Percentiles rank a stretch among this genome's conserved stretches.
Conservation (phyloP, 2,888 invertebrate species). For the Nemotelus nigrinus region DNA sequence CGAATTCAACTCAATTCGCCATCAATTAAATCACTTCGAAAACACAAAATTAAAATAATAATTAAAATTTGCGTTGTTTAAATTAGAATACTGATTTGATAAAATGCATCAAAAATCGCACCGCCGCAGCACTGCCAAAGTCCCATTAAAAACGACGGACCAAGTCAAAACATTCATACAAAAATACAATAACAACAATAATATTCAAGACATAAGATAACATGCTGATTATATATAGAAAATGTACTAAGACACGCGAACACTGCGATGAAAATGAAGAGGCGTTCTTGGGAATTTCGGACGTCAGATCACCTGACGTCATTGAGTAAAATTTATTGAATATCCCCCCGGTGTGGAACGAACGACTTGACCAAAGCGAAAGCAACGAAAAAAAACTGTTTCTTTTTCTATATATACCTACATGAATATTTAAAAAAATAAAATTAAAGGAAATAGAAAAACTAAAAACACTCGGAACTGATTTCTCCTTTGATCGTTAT, state of each 20-base stretch:
- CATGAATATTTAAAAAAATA: too few species aligned
- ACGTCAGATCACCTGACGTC: slow-evolving; percentile 26
- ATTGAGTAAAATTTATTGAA: slow-evolving; percentile 21
- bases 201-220: background rate
- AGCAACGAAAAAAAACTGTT: too few species aligned
- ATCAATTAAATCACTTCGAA: background rate
- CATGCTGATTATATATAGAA: slow-evolving; percentile 13
- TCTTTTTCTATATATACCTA: too few species aligned
- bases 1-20: background rate
- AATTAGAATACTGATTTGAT: too few species aligned
- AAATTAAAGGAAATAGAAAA: too few species aligned
- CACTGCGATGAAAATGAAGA: slow-evolving; percentile 1
- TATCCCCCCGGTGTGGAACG: background rate
- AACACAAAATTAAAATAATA: background rate
- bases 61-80: background rate
- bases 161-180: background rate
- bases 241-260: background rate
- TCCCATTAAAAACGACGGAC: background rate
- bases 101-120: too few species aligned
- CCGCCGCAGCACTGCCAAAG: too few species aligned
- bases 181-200: background rate
- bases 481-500: too few species aligned
- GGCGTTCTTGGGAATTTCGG: slow-evolving; percentile 27
- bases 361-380: background rate
- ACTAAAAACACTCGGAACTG: too few species aligned